Conservation (phyloP, 2,113 vertebrate species). For the Macquaria australasica region DNA sequence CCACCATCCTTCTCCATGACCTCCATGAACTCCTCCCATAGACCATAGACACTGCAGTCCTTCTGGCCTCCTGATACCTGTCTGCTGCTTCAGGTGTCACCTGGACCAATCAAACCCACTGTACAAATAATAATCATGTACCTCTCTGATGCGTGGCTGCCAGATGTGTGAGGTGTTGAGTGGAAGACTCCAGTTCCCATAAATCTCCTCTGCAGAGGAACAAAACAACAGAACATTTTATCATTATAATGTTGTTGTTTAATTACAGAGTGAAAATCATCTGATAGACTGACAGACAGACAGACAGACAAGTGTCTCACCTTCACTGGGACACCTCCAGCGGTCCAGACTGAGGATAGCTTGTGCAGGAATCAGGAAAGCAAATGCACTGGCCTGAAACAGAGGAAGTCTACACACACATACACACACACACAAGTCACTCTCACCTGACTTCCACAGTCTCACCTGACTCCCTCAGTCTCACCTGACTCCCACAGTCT, state of each 20-base stretch:
- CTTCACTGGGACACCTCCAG: constrained; percentile 75
- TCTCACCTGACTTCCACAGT: constrained; percentile 75
- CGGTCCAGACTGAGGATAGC: constrained; percentile 76
- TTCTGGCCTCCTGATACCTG: too few species aligned
- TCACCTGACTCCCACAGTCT: background rate
- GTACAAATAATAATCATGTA: background rate
- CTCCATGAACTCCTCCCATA: too few species aligned
- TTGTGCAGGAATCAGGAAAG: constrained; percentile 78
- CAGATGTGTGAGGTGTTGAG: constrained; percentile 93
- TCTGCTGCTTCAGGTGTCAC: background rate
- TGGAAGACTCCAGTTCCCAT: constrained; percentile 92
- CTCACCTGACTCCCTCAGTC: constrained; percentile 74
- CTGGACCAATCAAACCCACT: background rate
- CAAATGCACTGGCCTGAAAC: constrained; percentile 78
- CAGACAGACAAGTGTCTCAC: constrained; percentile 35
- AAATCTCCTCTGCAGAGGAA: constrained; percentile 90
- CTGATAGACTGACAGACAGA: background rate
- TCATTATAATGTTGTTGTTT: background rate
- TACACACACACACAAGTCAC: background rate
- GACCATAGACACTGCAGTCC: too few species aligned
- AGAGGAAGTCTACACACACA: constrained; percentile 72
- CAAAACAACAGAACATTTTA: background rate
- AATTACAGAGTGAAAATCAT: background rate
- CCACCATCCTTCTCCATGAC: too few species aligned
- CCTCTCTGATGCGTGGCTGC: constrained; percentile 95